phyloP scores from a whole-genome alignment of 2,888 invertebrate species.

The Crematogaster levior region DNA sequence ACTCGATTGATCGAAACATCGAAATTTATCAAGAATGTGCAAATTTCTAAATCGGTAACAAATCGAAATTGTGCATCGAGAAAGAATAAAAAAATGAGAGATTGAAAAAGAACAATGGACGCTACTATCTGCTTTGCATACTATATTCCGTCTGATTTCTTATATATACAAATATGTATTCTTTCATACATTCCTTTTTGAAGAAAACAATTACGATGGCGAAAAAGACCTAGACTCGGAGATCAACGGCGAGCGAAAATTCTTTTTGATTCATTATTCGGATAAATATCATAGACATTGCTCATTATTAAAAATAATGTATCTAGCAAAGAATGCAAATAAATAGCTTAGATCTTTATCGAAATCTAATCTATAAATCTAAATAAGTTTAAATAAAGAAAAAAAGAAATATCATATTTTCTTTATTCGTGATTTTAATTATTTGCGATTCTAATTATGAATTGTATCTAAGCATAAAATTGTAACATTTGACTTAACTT shows the following conservation, averaged over 20 bases:
- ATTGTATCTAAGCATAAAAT: background rate
- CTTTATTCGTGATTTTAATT: background rate
- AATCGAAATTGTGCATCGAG: constrained; percentile 1
- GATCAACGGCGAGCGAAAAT: constrained; percentile 37
- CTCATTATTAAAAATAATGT: background rate
- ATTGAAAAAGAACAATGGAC: constrained; percentile 33
- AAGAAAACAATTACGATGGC: constrained; percentile 33
- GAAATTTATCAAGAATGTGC: background rate
- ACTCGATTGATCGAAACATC: constrained; percentile 13
- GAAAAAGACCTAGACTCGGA: constrained; percentile 12
- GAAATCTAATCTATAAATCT: background rate
- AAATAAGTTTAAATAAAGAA: background rate
- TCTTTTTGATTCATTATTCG: constrained; percentile 3
- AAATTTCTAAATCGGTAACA: constrained; percentile 47
- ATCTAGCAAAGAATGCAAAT: background rate
- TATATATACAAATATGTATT: constrained; percentile 55
- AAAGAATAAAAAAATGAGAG: background rate
- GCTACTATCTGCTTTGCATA: constrained; percentile 53
- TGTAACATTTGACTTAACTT: background rate
- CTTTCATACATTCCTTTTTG: constrained; percentile 61
- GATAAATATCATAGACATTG: background rate
- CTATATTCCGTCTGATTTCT: constrained; percentile 69
- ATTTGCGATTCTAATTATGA: background rate
- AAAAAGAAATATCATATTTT: background rate
- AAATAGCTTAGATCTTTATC: background rate